phyloP scores from a whole-genome alignment of 2,113 vertebrate genomes.

The Myodes glareolus region DNA sequence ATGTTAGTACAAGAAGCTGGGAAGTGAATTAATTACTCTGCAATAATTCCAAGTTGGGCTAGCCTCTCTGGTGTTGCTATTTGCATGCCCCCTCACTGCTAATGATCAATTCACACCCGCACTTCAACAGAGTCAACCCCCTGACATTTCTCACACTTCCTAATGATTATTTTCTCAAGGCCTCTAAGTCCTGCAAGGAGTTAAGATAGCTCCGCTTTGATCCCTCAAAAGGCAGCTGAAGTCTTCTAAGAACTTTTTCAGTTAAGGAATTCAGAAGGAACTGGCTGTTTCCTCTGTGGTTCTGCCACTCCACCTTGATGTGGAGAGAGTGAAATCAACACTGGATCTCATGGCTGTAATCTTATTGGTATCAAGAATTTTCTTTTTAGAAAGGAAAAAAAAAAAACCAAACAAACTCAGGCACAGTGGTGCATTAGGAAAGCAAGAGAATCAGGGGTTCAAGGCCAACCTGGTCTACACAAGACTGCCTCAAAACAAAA shows the following conservation, averaged over 20 bases:
- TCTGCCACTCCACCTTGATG: neutral
- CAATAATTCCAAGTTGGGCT: constrained; percentile 57
- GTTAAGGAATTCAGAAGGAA: neutral
- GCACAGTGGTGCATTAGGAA: neutral
- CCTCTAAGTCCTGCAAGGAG: neutral
- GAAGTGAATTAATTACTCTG: constrained; percentile 73
- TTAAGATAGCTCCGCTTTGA: constrained; percentile 9
- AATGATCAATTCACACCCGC: constrained; percentile 58
- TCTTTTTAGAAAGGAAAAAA: neutral
- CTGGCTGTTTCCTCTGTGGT: neutral
- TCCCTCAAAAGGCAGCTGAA: neutral
- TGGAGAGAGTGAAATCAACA: constrained; percentile 11
- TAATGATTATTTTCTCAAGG: constrained; percentile 60
- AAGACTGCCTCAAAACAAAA: neutral
- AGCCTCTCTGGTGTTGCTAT: constrained; percentile 64
- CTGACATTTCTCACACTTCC: constrained; percentile 60
- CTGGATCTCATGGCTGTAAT: neutral
- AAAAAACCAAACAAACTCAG: neutral
- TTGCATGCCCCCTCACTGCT: constrained; percentile 58
- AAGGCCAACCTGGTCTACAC: neutral
- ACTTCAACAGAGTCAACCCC: constrained; percentile 70
- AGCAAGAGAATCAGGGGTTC: neutral
- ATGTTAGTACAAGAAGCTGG: constrained; percentile 62
- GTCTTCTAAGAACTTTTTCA: neutral
- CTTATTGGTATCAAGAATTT: constrained; percentile 9